A percentile compares a stretch with the other conserved stretches of the same genome.
Evolutionary conservation across 2,888 invertebrate species (phyloP).

Genomic region (Euclidia mi): DNA sequence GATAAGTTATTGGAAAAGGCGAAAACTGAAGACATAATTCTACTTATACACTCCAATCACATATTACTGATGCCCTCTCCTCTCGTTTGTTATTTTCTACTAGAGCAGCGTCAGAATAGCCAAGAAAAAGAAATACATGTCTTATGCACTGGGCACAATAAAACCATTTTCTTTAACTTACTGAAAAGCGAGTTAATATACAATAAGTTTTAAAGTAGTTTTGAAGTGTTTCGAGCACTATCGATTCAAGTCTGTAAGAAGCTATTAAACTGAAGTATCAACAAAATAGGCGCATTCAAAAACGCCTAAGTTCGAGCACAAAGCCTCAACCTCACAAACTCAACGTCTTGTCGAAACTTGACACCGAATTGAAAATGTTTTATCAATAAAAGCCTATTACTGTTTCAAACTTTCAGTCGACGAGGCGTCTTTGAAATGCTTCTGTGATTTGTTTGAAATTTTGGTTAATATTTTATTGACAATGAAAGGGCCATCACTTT

Average conservation of each 20-base stretch:
- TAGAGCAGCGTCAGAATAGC: no score
- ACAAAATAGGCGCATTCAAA: slow-evolving; percentile 17
- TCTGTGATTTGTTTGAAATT: slow-evolving; percentile 17
- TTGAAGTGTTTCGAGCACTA: neutral
- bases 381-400: slow-evolving; percentile 52
- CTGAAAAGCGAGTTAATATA: no score
- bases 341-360: slow-evolving; percentile 45
- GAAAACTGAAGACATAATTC: no score
- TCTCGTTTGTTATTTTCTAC: no score
- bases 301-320: slow-evolving; percentile 27
- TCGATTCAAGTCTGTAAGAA: neutral
- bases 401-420: slow-evolving; percentile 38
- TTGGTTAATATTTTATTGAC: neutral
- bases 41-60: no score
- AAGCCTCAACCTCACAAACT: slow-evolving; percentile 45
- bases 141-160: no score
- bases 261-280: slow-evolving; percentile 7
- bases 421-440: slow-evolving; percentile 16
- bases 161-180: no score
- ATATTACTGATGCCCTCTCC: no score
- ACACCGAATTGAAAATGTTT: slow-evolving; percentile 42
- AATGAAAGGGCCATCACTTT: neutral
- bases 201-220: no score
- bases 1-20: neutral
- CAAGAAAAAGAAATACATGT: no score